Conservation (phyloP, 2,888 invertebrate genomes). For the Drosophila hawaiiensis region DNA sequence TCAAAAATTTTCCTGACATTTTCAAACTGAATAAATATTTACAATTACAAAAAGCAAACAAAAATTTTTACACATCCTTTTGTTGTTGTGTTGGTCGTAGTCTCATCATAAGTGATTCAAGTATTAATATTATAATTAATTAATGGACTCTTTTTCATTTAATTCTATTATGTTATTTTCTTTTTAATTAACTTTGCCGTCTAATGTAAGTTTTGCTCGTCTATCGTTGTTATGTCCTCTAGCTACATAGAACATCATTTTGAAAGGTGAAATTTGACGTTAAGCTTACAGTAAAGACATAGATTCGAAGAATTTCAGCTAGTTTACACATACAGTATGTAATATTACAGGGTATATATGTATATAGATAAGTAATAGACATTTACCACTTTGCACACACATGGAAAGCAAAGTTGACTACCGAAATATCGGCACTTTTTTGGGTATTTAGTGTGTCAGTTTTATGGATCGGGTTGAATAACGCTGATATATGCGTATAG, state of each 20-base stretch:
- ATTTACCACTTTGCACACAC: constrained; percentile 51
- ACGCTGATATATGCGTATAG: constrained; percentile 9
- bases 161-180: constrained; percentile 17
- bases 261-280: background rate
- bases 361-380: constrained; percentile 53
- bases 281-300: constrained; percentile 24
- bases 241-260: constrained; percentile 15
- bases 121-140: constrained; percentile 5
- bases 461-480: background rate
- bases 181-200: constrained; percentile 20
- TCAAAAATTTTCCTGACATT: constrained; percentile 51
- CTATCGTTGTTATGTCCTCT: constrained; percentile 1
- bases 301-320: constrained; percentile 39
- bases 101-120: constrained; percentile 43
- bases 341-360: constrained; percentile 25
- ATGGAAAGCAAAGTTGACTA: constrained; percentile 43
- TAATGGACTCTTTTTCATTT: constrained; percentile 47
- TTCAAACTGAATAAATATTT: constrained; percentile 42
- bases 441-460: constrained; percentile 5
- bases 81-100: constrained; percentile 55
- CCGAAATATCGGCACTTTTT: background rate
- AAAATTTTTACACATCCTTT: constrained; percentile 15
- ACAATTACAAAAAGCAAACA: constrained; percentile 42
- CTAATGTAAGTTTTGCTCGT: constrained; percentile 6
- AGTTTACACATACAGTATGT: constrained; percentile 37